phyloP scores from a whole-genome alignment of 2,113 vertebrate species.

The Trichomycterus rosablanca region DNA sequence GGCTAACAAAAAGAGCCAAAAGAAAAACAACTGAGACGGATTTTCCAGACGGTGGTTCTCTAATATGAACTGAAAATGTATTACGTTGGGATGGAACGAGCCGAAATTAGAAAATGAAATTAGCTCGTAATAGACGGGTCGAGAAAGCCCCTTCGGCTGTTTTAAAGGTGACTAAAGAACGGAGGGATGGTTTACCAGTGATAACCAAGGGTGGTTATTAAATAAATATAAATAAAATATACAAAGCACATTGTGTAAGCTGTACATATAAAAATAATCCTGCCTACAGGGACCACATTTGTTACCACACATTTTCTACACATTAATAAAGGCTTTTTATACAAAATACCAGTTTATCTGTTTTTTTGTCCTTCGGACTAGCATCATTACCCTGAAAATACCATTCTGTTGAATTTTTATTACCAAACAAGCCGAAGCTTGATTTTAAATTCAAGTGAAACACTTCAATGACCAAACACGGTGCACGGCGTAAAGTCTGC shows the following conservation, averaged over 20 bases:
- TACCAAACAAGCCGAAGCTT: too few species aligned
- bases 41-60: constrained; percentile 3
- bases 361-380: constrained; percentile 23
- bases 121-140: constrained; percentile 27
- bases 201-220: constrained; percentile 2
- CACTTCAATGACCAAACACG: too few species aligned
- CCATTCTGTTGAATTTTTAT: too few species aligned
- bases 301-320: constrained; percentile 45
- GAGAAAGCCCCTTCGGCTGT: constrained; percentile 9
- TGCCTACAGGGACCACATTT: not conserved
- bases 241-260: not conserved
- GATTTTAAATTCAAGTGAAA: too few species aligned
- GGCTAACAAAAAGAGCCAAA: constrained; percentile 66
- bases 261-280: constrained; percentile 8
- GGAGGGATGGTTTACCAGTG: constrained; percentile 19
- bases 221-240: not conserved
- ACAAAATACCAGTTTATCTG: constrained; percentile 47
- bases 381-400: too few species aligned
- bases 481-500: too few species aligned
- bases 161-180: constrained; percentile 18
- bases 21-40: constrained; percentile 75
- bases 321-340: constrained; percentile 58
- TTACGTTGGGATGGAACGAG: constrained; percentile 17
- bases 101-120: constrained; percentile 34
- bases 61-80: not conserved